Evolutionary conservation across 2,797 vertebrate species (phyloP).

Genomic region (Fringilla coelebs): DNA sequence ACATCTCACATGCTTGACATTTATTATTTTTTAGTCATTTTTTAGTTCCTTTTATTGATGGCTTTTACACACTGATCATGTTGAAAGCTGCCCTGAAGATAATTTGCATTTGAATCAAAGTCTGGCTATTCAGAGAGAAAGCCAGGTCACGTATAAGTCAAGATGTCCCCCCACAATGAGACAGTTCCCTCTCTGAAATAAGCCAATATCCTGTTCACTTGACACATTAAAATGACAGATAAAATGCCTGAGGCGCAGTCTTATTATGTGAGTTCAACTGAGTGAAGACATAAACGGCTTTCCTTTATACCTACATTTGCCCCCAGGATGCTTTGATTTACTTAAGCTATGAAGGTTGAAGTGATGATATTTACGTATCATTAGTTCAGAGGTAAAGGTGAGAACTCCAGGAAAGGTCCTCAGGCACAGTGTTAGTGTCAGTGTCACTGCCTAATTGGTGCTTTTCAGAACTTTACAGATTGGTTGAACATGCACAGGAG

Average conservation of each 20-base stretch:
- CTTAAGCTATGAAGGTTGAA: background rate
- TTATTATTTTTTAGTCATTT: constrained; percentile 57
- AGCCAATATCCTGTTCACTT: background rate
- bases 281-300: constrained; percentile 7
- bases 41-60: constrained; percentile 15
- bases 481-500: background rate
- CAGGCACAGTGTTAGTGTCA: background rate
- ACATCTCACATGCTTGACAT: background rate
- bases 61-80: background rate
- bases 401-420: background rate
- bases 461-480: background rate
- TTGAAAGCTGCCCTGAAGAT: constrained; percentile 46
- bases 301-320: background rate
- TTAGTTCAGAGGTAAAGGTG: background rate
- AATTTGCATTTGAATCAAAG: constrained; percentile 45
- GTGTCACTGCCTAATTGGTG: background rate
- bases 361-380: background rate
- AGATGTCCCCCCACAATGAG: background rate
- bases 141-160: constrained; percentile 35
- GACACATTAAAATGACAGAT: constrained; percentile 44
- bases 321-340: background rate
- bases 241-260: background rate
- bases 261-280: background rate
- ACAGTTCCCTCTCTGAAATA: background rate
- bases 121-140: constrained; percentile 16